Evolutionary conservation across 2,113 vertebrate genomes (phyloP), one percentile per base, ranked within the genome.

Genomic region (Lophochroa leadbeateri): DNA sequence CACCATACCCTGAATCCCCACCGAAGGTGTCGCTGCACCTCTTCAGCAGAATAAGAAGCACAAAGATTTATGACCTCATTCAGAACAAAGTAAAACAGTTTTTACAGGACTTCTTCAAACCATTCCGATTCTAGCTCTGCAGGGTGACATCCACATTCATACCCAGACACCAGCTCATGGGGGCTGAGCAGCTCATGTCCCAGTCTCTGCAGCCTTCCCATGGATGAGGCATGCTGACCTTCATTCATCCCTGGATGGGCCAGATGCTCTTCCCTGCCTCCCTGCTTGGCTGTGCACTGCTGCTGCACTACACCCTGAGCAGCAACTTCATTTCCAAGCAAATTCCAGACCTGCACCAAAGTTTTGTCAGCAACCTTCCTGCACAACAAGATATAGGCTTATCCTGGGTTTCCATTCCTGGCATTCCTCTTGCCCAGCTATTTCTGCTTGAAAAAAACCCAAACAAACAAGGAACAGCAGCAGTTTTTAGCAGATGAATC

Each of bases 401-500:
- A 83, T 78, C 43, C 83, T 84, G 47, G 43, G 71, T 83, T 95
- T 75, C 72, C 47, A 35, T 44, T 89, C 61, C 83, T 91, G 71
- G 82, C 53, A 49, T 75, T 92, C 49, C 14, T 92, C 81, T 89
- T 88, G 50, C 74, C 84, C 70, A 76, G 67, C 0, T 0, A 95
- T 82, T 95, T 94, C 88, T 86, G 41, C 90, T 81, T 78, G 79
- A 82, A 86, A 84, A 90, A 92, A 70, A 13, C 20, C 57, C 75
- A 96, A 94, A 78, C 69, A 95, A 96, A 94, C 91, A 92, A 71
- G 47, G 33, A 92, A 29, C 43, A 76, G 83, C 65, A 86, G 77
- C 86, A 93, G 72, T 37, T 93, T 95, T 95, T 65, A 90, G 76
- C 65, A 87, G 79, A 94, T 95, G 95, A 94, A 95, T 95, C 92